A percentile compares a stretch with the other conserved stretches of the same genome.
Evolutionary conservation across 2,888 invertebrate species (phyloP).

Genomic region (Stenichneumon culpator): DNA sequence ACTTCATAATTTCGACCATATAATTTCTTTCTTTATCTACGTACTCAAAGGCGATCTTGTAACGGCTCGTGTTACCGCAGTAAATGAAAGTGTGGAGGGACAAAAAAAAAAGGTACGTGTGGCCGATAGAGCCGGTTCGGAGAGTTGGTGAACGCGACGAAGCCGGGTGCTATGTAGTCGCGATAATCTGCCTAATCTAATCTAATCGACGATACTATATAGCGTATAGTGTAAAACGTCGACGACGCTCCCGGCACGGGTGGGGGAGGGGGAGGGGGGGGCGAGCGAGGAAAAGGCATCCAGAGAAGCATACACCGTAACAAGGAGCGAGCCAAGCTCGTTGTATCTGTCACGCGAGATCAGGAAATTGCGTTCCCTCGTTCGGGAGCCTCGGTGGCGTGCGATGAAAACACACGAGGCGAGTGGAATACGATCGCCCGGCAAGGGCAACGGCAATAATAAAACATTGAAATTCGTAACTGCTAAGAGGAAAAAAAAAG

Average conservation of each 20-base stretch:
- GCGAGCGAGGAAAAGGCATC: slow-evolving; percentile 2
- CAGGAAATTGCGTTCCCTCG: slow-evolving; percentile 38
- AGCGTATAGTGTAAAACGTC: slow-evolving; percentile 32
- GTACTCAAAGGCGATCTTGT: slow-evolving; percentile 4
- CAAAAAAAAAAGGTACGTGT: slow-evolving; percentile 4
- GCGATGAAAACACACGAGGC: not conserved
- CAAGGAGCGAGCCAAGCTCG: slow-evolving; percentile 1
- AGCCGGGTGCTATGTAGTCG: slow-evolving; percentile 22
- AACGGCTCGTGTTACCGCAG: slow-evolving; percentile 14
- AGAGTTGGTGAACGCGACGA: slow-evolving; percentile 11
- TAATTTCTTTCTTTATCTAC: not conserved
- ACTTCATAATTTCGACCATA: not conserved
- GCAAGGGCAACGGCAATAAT: not conserved
- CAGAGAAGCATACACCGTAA: not conserved
- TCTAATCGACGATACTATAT: slow-evolving; percentile 50
- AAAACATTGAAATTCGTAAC: not conserved
- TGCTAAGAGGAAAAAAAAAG: not conserved
- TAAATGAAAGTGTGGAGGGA: slow-evolving; percentile 40
- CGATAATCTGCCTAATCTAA: slow-evolving; percentile 53
- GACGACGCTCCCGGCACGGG: not conserved
- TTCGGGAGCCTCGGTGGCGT: not conserved
- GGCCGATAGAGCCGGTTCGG: not conserved
- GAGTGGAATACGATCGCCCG: not conserved
- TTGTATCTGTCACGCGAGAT: slow-evolving; percentile 42
- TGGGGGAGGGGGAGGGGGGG: not conserved